Evolutionary conservation across 2,888 invertebrate genomes (phyloP), one percentile per base, ranked within the genome.

Genomic region (Aporophyla lueneburgensis): DNA sequence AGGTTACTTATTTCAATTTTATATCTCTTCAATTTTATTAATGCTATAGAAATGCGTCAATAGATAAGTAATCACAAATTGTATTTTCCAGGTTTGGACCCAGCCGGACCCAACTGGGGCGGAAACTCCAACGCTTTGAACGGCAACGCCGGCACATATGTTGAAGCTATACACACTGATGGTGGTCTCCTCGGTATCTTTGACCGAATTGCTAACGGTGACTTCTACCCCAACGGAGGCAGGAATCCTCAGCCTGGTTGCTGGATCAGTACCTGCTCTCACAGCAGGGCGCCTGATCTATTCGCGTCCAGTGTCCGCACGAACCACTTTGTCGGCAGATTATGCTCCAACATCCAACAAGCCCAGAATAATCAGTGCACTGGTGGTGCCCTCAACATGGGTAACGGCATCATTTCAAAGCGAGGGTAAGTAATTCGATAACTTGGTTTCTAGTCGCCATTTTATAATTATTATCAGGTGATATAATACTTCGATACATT

Each of bases 181-280:
- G 93, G 93, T 27, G 88, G 90, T 19, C 33, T 87, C 3, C 89
- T 94, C 3, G 95, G 95, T 27, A 93, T 94, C 62, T 88, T 91
- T 67, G 85, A 92, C 54, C 74, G 87, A 0, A 84, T 92, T 33
- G 92, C 85, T 12, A 70, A 93, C 72, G 89, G 87, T 46, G 92
- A 95, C 83, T 95, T 95, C 86, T 95, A 94, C 83, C 93, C 94
- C 9, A 95, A 95, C 70, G 94, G 94, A 19, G 95, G 94, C 51
- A 91, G 83, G 66, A 90, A 92, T 78, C 88, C 88, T 10, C 94
- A 94, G 79, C 95, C 95, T 10, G 95, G 95, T 9, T 95, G 95
- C 78, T 78, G 78, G 78, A 21, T 88, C 62, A 93, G 88, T 77
- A 90, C 90, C 16, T 95, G 95, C 82, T 94, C 94, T 7, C 95